Percentiles rank a stretch among this genome's conserved stretches.
These are phyloP conservation scores for Oryzaephilus surinamensis DNA, from an alignment of 1,140 invertebrate species.

Conservation along the genomic window DNA sequence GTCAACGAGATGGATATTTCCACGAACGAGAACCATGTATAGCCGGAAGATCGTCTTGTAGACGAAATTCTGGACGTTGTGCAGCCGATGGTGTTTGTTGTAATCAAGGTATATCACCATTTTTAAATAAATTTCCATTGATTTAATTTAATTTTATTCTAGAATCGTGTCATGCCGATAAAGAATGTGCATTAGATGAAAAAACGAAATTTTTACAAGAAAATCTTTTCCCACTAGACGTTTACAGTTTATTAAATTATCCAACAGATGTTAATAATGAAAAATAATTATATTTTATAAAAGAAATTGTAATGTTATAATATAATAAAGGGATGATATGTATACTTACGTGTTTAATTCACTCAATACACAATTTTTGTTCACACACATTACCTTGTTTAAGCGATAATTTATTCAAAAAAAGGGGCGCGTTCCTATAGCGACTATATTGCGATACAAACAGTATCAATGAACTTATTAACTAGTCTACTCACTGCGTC, in stretches of 20 bases:
- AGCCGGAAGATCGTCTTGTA: constrained; percentile 40
- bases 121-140: neutral
- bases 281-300: too few species aligned
- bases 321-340: too few species aligned
- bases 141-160: neutral
- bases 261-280: constrained; percentile 3
- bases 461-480: neutral
- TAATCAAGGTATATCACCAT: constrained; percentile 40
- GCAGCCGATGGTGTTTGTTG: constrained; percentile 43
- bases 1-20: constrained; percentile 34
- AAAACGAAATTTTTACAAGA: neutral
- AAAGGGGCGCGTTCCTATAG: too few species aligned
- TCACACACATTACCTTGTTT: too few species aligned
- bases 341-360: too few species aligned
- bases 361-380: too few species aligned
- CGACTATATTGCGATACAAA: constrained; percentile 10
- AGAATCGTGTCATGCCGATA: constrained; percentile 6
- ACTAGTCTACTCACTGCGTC: constrained; percentile 64
- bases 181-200: constrained; percentile 1
- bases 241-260: constrained; percentile 8
- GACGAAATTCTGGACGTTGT: constrained; percentile 41
- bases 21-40: constrained; percentile 40
- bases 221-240: constrained; percentile 3
- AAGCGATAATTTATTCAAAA: too few species aligned
- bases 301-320: too few species aligned